Percentiles rank a stretch among this genome's conserved stretches.
Evolutionary conservation across 2,888 invertebrate species (phyloP).

Genomic region (Rosalia funebris): DNA sequence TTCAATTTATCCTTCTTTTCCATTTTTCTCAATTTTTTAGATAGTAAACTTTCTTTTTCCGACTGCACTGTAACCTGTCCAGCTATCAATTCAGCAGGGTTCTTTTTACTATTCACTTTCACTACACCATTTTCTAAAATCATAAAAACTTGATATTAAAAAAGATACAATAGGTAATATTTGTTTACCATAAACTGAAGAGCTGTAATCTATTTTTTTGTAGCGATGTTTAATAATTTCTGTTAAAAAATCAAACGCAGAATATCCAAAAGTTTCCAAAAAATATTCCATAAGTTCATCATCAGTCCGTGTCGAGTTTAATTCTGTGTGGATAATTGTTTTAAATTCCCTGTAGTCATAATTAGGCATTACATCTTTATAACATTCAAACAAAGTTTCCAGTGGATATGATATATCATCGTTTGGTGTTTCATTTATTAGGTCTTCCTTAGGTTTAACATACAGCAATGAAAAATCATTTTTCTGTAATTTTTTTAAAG

Average conservation of each 20-base stretch:
- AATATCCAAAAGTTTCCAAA: conserved; percentile 90
- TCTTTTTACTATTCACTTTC: conserved; percentile 30
- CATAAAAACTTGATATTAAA: background rate
- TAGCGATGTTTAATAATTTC: conserved; percentile 58
- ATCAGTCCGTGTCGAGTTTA: conserved; percentile 53
- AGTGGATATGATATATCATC: conserved; percentile 41
- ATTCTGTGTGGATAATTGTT: conserved; percentile 46
- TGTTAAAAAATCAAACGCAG: conserved; percentile 64
- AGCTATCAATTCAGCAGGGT: conserved; percentile 66
- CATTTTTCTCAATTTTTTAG: conserved; percentile 83
- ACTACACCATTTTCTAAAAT: conserved; percentile 30
- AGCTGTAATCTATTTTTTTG: conserved; percentile 48
- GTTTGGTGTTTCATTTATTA: conserved; percentile 1
- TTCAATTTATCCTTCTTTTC: conserved; percentile 76
- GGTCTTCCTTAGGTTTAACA: conserved; percentile 37
- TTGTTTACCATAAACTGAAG: conserved; percentile 33
- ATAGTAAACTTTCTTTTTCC: conserved; percentile 80
- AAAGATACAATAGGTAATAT: background rate
- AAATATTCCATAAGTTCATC: conserved; percentile 82
- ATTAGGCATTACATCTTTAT: conserved; percentile 48
- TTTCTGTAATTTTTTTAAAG: conserved; percentile 39
- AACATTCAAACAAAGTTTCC: conserved; percentile 50
- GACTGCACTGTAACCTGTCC: conserved; percentile 87
- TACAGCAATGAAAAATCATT: conserved; percentile 45
- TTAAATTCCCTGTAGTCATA: conserved; percentile 53